Percentiles rank a stretch among this genome's conserved stretches.
Evolutionary conservation across 2,888 invertebrate genomes (phyloP).

Genomic region (Macrophya alboannulata): DNA sequence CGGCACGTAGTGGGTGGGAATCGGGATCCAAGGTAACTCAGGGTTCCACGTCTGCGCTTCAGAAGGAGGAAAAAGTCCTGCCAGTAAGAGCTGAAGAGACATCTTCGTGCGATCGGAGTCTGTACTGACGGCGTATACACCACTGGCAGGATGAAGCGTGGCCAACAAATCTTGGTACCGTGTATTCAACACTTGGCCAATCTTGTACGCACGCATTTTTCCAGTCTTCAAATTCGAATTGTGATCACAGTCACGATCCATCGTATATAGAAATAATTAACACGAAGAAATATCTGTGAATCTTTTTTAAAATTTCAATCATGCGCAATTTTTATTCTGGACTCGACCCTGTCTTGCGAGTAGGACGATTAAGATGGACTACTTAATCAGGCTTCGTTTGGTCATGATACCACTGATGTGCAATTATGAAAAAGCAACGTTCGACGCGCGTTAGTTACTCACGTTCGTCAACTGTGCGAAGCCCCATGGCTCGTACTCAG

Average conservation of each 20-base stretch:
- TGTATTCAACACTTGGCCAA: conserved; percentile 65
- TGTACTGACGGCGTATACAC: conserved; percentile 65
- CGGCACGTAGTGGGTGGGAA: conserved; percentile 64
- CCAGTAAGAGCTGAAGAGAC: conserved; percentile 67
- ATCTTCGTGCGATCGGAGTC: conserved; percentile 66
- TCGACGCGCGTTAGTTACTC: conserved; percentile 59
- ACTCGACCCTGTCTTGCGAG: background rate
- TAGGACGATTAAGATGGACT: too few relatives aligned
- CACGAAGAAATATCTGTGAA: too few relatives aligned
- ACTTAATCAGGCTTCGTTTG: background rate
- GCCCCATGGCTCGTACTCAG: conserved; percentile 81
- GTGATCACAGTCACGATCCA: background rate
- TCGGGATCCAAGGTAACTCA: conserved; percentile 65
- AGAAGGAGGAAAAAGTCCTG: conserved; percentile 66
- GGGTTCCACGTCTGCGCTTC: conserved; percentile 62
- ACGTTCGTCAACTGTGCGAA: conserved; percentile 82
- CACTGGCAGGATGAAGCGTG: conserved; percentile 60
- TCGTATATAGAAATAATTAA: background rate
- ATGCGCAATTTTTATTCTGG: background rate
- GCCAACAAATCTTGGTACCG: conserved; percentile 67
- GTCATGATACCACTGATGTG: background rate
- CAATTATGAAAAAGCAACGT: background rate
- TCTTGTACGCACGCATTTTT: conserved; percentile 66
- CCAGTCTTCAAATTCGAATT: conserved; percentile 62
- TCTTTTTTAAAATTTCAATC: too few relatives aligned